Evolutionary conservation across 2,888 invertebrate genomes (phyloP), one percentile per base, ranked within the genome.

Genomic region (Rhagonycha fulva): DNA sequence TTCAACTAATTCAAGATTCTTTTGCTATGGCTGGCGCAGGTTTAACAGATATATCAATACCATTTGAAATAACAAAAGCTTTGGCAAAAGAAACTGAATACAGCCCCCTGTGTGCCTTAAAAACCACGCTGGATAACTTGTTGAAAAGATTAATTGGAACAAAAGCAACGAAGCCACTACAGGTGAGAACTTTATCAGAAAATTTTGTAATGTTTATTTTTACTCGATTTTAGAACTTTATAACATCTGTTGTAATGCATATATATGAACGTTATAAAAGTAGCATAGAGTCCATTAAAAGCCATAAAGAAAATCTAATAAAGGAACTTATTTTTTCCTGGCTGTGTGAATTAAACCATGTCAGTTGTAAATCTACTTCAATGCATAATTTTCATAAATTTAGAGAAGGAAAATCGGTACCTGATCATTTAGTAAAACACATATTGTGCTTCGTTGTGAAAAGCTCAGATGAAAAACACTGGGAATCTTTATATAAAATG

Each of bases 61-160:
- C 92, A 0, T 87, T 94, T 70, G 89, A 90, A 24, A 83, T 94
- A 19, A 89, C 91, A 0, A 85, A 86, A 4, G 94, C 93, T 84
- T 85, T 94, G 82, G 84, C 85, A 0, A 84, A 88, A 1, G 92
- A 92, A 83, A 85, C 84, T 0, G 92, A 93, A 81, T 92, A 92
- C 84, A 89, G 93, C 10, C 92, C 94, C 0, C 93, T 93, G 11
- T 14, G 12, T 12, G 11, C 68, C 0, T 72, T 72, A 14, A 19
- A 30, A 4, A 62, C 10, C 7, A 23, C 30, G 7, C 4, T 71
- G 2, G 9, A n/a, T 47, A n/a, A 7, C 7, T 4, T n/a, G 47
- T 5, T n/a, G 5, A n/a, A n/a, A 47, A 47, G 47, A n/a, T 5
- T 47, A n/a, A 7, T n/a, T 2, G 47, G n/a, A 7, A 47, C 47